Evolutionary conservation across 2,888 invertebrate species (phyloP).

Genomic region (Mycalesis mineus): DNA sequence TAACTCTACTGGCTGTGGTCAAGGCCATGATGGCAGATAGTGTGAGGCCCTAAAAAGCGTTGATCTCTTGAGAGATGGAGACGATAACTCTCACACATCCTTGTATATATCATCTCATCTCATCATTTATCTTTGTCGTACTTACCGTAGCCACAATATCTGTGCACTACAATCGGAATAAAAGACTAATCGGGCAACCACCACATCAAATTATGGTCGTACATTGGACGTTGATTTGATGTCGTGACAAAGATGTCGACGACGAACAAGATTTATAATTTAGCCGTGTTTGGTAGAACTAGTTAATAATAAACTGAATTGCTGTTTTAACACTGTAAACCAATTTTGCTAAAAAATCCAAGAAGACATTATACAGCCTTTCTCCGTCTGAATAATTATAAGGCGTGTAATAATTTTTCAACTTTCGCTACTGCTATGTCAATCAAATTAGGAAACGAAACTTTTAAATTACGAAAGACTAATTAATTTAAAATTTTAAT

Average conservation of each 20-base stretch:
- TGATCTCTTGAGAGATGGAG: too few species aligned
- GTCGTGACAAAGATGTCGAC: too few species aligned
- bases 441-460: constrained; percentile 62
- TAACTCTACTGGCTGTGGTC: too few species aligned
- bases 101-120: too few species aligned
- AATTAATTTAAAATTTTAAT: constrained; percentile 53
- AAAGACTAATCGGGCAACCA: too few species aligned
- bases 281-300: not conserved
- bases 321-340: not conserved
- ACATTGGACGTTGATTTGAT: not conserved
- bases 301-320: not conserved
- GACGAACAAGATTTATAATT: not conserved
- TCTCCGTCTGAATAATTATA: constrained; percentile 62
- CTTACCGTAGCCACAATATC: too few species aligned
- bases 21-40: too few species aligned
- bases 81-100: too few species aligned
- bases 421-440: constrained; percentile 68
- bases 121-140: too few species aligned
- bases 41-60: too few species aligned
- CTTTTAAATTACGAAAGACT: constrained; percentile 54
- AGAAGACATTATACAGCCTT: constrained; percentile 53
- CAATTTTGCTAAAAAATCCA: constrained; percentile 30
- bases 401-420: constrained; percentile 66
- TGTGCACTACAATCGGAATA: too few species aligned
- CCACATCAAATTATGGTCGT: not conserved